Conservation (phyloP, 2,888 invertebrate species). For the Drosophila putrida region DNA sequence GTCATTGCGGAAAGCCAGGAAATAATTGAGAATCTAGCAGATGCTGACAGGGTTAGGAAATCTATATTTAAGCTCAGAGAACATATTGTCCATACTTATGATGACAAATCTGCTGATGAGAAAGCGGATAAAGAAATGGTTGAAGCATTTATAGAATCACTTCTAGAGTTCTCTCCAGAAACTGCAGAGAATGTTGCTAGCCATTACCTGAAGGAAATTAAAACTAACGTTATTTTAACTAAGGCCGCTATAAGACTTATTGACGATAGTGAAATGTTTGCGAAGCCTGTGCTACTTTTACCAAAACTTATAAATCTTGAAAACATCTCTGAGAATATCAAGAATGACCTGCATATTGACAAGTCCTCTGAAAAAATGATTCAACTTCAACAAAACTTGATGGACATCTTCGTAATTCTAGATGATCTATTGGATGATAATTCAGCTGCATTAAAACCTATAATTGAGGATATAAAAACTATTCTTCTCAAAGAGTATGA, state of each 20-base stretch:
- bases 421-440: slow-evolving; percentile 68
- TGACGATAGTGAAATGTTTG: slow-evolving; percentile 52
- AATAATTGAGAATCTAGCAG: slow-evolving; percentile 45
- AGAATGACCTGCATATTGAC: slow-evolving; percentile 43
- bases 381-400: slow-evolving; percentile 76
- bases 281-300: slow-evolving; percentile 50
- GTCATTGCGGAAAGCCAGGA: slow-evolving; percentile 40
- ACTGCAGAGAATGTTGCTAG: slow-evolving; percentile 43
- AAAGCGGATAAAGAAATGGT: slow-evolving; percentile 34
- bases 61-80: slow-evolving; percentile 78
- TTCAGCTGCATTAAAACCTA: slow-evolving; percentile 28
- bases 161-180: slow-evolving; percentile 49
- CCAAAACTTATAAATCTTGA: slow-evolving; percentile 60
- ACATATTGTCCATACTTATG: slow-evolving; percentile 82
- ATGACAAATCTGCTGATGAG: slow-evolving; percentile 58
- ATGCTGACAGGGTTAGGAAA: slow-evolving; percentile 57
- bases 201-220: slow-evolving; percentile 52
- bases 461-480: slow-evolving; percentile 61
- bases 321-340: slow-evolving; percentile 51
- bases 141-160: slow-evolving; percentile 55
- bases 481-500: slow-evolving; percentile 61
- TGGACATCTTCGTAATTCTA: slow-evolving; percentile 79
- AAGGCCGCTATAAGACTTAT: slow-evolving; percentile 50
- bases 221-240: slow-evolving; percentile 51
- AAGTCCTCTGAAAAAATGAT: slow-evolving; percentile 78